A percentile compares a stretch with the other conserved stretches of the same genome.
Conservation (phyloP, 2,888 invertebrate genomes). For the Maniola hyperantus region DNA sequence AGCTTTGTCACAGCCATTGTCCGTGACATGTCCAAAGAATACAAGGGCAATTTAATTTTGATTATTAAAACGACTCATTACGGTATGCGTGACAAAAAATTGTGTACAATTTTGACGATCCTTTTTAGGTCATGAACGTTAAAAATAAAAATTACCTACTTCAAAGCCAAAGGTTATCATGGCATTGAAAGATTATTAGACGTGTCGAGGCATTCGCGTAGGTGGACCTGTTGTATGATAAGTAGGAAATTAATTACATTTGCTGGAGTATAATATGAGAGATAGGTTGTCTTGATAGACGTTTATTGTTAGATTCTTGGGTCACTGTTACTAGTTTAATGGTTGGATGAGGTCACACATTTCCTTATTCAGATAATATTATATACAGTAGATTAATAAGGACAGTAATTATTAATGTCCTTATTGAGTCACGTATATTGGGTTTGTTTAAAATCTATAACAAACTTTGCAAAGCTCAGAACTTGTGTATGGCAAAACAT, state of each 20-base stretch:
- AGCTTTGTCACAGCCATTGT: neutral
- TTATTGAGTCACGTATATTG: neutral
- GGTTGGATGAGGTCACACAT: neutral
- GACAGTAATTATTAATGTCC: too few species aligned
- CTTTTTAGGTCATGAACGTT: constrained; percentile 35
- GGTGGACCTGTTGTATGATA: constrained; percentile 35
- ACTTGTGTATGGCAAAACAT: neutral
- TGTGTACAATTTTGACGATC: constrained; percentile 23
- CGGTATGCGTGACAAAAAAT: constrained; percentile 19
- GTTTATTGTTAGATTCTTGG: constrained; percentile 7
- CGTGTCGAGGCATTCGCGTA: constrained; percentile 34
- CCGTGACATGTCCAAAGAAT: constrained; percentile 10
- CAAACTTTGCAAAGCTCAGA: neutral
- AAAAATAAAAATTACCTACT: constrained; percentile 30
- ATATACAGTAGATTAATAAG: neutral
- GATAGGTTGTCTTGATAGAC: constrained; percentile 10
- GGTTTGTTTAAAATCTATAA: too few species aligned
- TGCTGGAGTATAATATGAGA: constrained; percentile 11
- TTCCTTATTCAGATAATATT: constrained; percentile 1
- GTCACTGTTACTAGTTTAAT: neutral
- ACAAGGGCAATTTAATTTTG: constrained; percentile 28
- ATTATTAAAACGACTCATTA: constrained; percentile 19
- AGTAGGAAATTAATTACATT: constrained; percentile 34
- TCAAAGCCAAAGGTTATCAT: constrained; percentile 41
- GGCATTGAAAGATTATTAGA: constrained; percentile 36